phyloP scores from a whole-genome alignment of 2,797 vertebrate species.

The Channallabes apus region DNA sequence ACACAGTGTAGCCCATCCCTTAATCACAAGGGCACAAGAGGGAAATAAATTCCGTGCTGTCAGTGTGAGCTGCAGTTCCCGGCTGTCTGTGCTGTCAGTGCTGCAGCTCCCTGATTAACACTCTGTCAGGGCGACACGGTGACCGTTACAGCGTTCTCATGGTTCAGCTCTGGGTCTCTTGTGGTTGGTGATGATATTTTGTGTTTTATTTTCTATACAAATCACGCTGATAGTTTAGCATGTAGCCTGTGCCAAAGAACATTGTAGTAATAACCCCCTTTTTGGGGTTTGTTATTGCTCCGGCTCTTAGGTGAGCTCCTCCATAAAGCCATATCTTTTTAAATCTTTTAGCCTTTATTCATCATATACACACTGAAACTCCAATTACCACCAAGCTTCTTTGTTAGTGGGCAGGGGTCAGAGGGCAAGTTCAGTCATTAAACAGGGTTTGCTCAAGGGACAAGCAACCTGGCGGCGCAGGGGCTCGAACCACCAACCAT shows the following conservation, averaged over 20 bases:
- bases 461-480: too few species aligned
- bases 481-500: too few species aligned
- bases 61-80: neutral
- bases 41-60: neutral
- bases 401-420: too few species aligned
- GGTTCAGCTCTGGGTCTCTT: neutral
- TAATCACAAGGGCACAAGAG: neutral
- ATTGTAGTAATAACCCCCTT: neutral
- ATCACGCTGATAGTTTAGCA: neutral
- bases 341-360: too few species aligned
- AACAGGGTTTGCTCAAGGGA: too few species aligned
- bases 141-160: neutral
- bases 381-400: too few species aligned
- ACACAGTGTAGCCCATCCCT: neutral
- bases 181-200: neutral
- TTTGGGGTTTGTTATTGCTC: neutral
- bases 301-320: neutral
- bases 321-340: neutral
- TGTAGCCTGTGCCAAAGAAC: neutral
- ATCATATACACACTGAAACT: too few species aligned
- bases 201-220: neutral
- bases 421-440: too few species aligned
- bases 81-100: neutral
- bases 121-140: neutral
- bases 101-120: neutral